Base-by-base conservation (phyloP, 1,140 invertebrate genomes). In the Scylla paramamosain region DNA sequence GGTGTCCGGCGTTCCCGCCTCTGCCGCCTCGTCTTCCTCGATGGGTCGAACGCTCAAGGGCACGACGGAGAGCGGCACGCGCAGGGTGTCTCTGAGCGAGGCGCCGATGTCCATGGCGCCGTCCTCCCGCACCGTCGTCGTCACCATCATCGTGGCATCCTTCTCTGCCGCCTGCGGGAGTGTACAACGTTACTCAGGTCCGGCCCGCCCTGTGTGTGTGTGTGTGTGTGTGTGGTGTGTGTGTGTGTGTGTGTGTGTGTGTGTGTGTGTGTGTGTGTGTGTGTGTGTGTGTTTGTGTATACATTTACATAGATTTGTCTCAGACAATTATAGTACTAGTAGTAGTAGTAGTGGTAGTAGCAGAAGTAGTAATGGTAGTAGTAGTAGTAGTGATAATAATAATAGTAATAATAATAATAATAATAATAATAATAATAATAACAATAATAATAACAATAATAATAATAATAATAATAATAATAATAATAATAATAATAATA, bases 61-160 rank as follows among this genome's bases (percentile, higher is more conserved):
- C n/a, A 96, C 95, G 45, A 95, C 94, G 20, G 95, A 92, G 12
- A 96, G 96, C 16, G 95, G 94, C 3, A 96, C 90, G 82, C 95
- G 95, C n/a, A 96, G 31, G 86, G 95, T 94, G 20, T 96, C 93
- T 86, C 92, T 91, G n/a, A 96, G 93, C 45, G 95, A 95, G 10
- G 92, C 84, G 39, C 95, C 95, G 25, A 95, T 93, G 93, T 93
- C 93, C 67, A 95, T 83, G 28, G 94, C 89, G 12, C 95, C 95
- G 87, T 95, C 95, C 52, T 95, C 95, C 83, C 90, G 95, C 29
- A 95, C 95, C 39, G 94, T 95, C 46, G 96, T 95, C 32, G 93
- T 94, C 32, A 95, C 94, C 46, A 95, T 91, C 86, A 95, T 95
- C 88, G 95, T 94, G 31, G 93, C 94, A 32, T 93, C 96, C 91